Percentiles rank a stretch among this genome's conserved stretches.
Evolutionary conservation across 2,113 vertebrate species (phyloP).

Genomic region (Cyprinodon tularosa): DNA sequence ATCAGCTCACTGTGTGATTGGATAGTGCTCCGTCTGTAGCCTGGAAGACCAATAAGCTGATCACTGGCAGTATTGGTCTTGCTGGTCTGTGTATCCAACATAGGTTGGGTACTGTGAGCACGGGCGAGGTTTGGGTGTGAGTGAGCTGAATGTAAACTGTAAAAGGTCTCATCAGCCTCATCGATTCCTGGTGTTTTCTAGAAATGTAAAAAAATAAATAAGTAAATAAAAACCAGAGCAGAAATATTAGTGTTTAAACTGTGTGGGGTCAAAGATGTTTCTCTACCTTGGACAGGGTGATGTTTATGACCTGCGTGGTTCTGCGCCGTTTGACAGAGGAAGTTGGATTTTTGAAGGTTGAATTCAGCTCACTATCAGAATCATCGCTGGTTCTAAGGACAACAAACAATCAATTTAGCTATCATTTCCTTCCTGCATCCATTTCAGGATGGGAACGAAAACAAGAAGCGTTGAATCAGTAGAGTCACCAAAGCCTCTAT

Average conservation of each 20-base stretch:
- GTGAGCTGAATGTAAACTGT: slow-evolving; percentile 74
- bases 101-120: slow-evolving; percentile 43
- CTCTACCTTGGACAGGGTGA: slow-evolving; percentile 90
- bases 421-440: background rate
- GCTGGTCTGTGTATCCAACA: slow-evolving; percentile 62
- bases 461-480: background rate
- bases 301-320: slow-evolving; percentile 88
- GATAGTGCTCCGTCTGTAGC: slow-evolving; percentile 86
- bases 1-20: slow-evolving; percentile 71
- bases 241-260: slow-evolving; percentile 6
- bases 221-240: background rate
- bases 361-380: slow-evolving; percentile 75
- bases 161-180: slow-evolving; percentile 80
- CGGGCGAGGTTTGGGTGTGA: slow-evolving; percentile 73
- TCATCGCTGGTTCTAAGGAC: slow-evolving; percentile 25
- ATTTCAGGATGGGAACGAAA: background rate
- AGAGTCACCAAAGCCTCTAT: background rate
- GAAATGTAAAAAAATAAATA: slow-evolving; percentile 27
- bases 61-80: slow-evolving; percentile 51
- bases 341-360: slow-evolving; percentile 75
- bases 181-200: slow-evolving; percentile 78
- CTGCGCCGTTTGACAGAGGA: slow-evolving; percentile 81
- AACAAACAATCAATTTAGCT: background rate
- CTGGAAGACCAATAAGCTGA: slow-evolving; percentile 85
- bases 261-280: slow-evolving; percentile 12